phyloP scores from a whole-genome alignment of 2,888 invertebrate genomes.

The Pristionchus maxplancki region DNA sequence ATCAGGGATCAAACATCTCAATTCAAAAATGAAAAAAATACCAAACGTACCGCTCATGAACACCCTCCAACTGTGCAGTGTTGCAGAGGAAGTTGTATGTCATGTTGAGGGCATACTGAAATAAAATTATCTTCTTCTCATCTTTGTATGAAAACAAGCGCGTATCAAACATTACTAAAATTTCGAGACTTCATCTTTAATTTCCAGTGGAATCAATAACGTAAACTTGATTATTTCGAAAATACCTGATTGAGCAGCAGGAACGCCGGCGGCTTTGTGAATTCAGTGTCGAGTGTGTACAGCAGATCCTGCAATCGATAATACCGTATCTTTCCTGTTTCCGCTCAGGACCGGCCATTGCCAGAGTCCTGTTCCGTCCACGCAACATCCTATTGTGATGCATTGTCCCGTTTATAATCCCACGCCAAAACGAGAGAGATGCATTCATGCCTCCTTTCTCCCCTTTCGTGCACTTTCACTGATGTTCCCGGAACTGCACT shows the following conservation, averaged over 20 bases:
- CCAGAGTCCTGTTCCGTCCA: background rate
- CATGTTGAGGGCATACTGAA: conserved; percentile 74
- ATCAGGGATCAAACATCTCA: background rate
- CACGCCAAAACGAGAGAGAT: background rate
- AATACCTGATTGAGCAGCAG: conserved; percentile 71
- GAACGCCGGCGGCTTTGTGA: conserved; percentile 73
- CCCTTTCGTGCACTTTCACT: background rate
- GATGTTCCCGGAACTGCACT: conserved; percentile 17
- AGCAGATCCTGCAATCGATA: conserved; percentile 57
- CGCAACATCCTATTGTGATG: background rate
- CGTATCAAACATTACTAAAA: no score
- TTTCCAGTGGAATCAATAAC: no score
- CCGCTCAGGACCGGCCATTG: background rate
- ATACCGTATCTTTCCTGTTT: background rate
- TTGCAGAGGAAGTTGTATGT: conserved; percentile 77
- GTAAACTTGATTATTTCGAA: no score
- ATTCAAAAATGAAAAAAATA: background rate
- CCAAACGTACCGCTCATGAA: conserved; percentile 59
- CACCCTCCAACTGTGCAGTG: conserved; percentile 66
- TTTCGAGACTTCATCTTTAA: no score
- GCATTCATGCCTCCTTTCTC: background rate
- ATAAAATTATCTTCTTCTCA: background rate
- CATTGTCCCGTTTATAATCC: background rate
- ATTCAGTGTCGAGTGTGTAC: conserved; percentile 63
- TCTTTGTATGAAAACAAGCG: no score